Conservation (phyloP, 2,888 invertebrate genomes). For the Mesodorylaimus sp. region DNA sequence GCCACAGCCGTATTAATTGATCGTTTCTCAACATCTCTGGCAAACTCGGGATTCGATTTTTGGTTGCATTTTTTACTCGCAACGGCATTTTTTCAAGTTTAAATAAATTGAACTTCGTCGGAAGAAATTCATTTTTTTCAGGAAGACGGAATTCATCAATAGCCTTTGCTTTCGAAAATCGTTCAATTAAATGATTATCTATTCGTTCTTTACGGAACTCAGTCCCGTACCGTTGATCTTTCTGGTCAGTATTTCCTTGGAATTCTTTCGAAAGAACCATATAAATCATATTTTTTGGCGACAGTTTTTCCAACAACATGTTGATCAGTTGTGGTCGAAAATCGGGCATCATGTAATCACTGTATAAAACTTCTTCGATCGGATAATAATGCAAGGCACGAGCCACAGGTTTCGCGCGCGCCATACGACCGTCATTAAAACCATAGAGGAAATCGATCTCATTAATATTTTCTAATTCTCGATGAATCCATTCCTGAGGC, state of each 20-base stretch:
- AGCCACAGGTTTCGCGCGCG: conserved; percentile 24
- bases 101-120: conserved; percentile 52
- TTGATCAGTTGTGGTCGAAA: conserved; percentile 68
- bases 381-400: conserved; percentile 40
- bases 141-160: conserved; percentile 50
- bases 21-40: conserved; percentile 45
- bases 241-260: conserved; percentile 43
- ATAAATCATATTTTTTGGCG: conserved; percentile 51
- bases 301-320: conserved; percentile 49
- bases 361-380: conserved; percentile 62
- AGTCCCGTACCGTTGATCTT: conserved; percentile 78
- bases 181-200: conserved; percentile 24
- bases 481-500: conserved; percentile 71
- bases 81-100: conserved; percentile 24
- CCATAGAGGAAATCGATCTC: conserved; percentile 19
- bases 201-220: conserved; percentile 58
- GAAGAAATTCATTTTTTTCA: conserved; percentile 73
- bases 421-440: too few relatives aligned
- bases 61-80: neutral
- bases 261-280: conserved; percentile 53
- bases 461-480: conserved; percentile 47
- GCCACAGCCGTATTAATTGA: conserved; percentile 67
- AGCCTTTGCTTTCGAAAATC: neutral
- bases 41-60: too few relatives aligned
- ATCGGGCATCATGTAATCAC: conserved; percentile 55